phyloP scores from a whole-genome alignment of 2,888 invertebrate species.

The Troides oblongomaculatus region DNA sequence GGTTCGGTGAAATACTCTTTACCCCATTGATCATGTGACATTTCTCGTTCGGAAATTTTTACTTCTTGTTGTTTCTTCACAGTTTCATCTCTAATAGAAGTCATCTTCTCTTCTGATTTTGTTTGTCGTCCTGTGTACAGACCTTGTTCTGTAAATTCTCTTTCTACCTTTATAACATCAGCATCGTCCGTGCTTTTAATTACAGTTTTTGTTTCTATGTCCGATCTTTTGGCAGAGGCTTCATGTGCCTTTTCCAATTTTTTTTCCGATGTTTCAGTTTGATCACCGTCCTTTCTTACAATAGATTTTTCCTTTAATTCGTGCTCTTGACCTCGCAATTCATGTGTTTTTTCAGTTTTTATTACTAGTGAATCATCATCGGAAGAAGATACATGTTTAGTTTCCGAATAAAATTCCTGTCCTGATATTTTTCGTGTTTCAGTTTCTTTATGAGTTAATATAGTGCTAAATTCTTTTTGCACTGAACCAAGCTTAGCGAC shows the following conservation, averaged over 20 bases:
- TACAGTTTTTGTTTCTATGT: conserved; percentile 71
- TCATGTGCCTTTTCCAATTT: conserved; percentile 77
- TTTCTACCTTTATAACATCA: conserved; percentile 64
- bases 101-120: conserved; percentile 75
- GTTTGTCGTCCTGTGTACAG: conserved; percentile 70
- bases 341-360: conserved; percentile 72
- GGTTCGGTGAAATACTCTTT: conserved; percentile 77
- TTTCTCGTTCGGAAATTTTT: conserved; percentile 75
- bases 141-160: conserved; percentile 72
- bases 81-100: conserved; percentile 73
- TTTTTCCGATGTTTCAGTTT: conserved; percentile 75
- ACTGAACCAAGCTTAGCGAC: conserved; percentile 61
- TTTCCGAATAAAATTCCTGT: conserved; percentile 72
- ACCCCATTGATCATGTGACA: conserved; percentile 77
- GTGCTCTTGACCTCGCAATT: conserved; percentile 73
- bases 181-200: conserved; percentile 68
- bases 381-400: conserved; percentile 72
- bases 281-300: conserved; percentile 67
- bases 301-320: conserved; percentile 73
- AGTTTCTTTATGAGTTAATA: conserved; percentile 76
- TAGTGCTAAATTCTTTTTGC: conserved; percentile 62
- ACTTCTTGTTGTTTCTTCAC: conserved; percentile 72
- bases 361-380: conserved; percentile 73
- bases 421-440: conserved; percentile 74
- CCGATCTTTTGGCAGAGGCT: conserved; percentile 70